Percentiles rank a stretch among this genome's conserved stretches.
Evolutionary conservation across 2,888 invertebrate genomes (phyloP).

Genomic region (Stenodema calcarata): DNA sequence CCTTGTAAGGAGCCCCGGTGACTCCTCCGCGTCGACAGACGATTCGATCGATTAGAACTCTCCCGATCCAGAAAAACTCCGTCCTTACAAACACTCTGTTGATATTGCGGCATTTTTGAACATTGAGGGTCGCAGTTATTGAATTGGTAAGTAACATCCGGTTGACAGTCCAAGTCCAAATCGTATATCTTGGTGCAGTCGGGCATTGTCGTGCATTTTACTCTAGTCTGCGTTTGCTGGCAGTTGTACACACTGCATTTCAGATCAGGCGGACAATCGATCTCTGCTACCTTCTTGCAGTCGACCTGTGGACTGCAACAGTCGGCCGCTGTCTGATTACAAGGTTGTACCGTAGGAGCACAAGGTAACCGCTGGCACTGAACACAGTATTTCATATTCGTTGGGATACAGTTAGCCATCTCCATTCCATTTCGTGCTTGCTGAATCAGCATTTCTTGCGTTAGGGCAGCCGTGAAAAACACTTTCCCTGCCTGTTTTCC

Average conservation of each 20-base stretch:
- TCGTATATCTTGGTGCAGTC: neutral
- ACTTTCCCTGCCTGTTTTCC: neutral
- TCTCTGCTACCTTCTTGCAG: neutral
- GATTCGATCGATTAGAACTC: too few species aligned
- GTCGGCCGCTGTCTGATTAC: neutral
- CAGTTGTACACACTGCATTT: neutral
- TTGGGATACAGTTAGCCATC: neutral
- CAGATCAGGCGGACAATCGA: neutral
- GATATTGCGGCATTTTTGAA: neutral
- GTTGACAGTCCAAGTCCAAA: neutral
- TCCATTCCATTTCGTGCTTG: neutral
- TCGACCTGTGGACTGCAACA: neutral
- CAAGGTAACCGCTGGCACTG: too few species aligned
- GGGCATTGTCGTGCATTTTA: neutral
- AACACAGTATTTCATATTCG: neutral
- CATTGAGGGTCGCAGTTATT: neutral
- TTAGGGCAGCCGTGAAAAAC: neutral
- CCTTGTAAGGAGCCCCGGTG: neutral
- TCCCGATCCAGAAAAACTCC: too few species aligned
- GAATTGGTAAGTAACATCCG: neutral
- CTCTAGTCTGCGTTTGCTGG: neutral
- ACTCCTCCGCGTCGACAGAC: neutral
- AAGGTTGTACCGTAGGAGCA: neutral
- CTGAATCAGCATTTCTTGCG: slow-evolving; percentile 3
- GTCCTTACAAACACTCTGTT: neutral